Evolutionary conservation across 2,113 vertebrate species (phyloP).

Genomic region (Cyprinodon variegatus): DNA sequence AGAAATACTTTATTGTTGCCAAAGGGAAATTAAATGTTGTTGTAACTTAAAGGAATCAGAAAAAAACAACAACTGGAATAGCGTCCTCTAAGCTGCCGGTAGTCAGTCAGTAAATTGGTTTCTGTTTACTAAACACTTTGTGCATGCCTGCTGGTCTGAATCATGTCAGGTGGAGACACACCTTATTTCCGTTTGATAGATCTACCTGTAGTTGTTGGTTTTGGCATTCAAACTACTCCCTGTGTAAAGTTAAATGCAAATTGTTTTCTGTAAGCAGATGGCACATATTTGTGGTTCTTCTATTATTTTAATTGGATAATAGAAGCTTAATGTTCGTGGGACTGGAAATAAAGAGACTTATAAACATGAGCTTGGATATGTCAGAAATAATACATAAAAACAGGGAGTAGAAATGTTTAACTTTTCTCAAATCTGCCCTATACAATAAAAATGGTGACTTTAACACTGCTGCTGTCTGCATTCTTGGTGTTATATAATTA

Average conservation of each 20-base stretch:
- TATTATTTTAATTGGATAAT: neutral
- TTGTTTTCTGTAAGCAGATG: neutral
- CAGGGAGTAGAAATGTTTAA: conserved; percentile 6
- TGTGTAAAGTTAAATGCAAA: neutral
- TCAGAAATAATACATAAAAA: neutral
- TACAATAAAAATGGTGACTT: conserved; percentile 7
- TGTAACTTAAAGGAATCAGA: neutral
- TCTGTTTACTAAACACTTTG: neutral
- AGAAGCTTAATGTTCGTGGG: neutral
- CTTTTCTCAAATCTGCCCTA: neutral
- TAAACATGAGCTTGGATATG: conserved; percentile 14
- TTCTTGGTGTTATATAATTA: conserved; percentile 20
- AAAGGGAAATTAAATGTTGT: no score
- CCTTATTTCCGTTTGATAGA: conserved; percentile 6
- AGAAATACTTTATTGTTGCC: no score
- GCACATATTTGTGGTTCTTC: conserved; percentile 9
- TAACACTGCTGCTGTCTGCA: conserved; percentile 2
- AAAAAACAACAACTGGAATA: neutral
- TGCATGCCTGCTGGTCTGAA: conserved; percentile 1
- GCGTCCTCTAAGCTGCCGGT: neutral
- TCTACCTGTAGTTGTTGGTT: conserved; percentile 6
- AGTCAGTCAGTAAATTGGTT: conserved; percentile 1
- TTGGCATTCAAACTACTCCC: conserved; percentile 24
- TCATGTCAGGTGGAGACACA: conserved; percentile 14
- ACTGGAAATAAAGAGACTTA: neutral